phyloP scores from a whole-genome alignment of 2,797 vertebrate genomes.

The Lates japonicus region DNA sequence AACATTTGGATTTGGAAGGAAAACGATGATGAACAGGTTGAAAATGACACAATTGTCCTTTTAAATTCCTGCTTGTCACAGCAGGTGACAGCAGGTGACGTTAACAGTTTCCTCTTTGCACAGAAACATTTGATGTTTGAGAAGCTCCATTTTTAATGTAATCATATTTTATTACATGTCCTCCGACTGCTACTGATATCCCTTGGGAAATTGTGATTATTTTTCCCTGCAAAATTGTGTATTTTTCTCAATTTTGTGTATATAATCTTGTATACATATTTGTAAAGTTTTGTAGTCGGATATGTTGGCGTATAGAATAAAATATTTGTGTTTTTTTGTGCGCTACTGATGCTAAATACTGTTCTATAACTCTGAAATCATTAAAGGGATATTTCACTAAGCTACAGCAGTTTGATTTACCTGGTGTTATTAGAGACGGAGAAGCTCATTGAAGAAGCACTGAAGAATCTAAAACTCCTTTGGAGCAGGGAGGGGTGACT shows the following conservation, averaged over 20 bases:
- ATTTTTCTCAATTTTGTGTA: constrained; percentile 71
- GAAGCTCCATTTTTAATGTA: constrained; percentile 34
- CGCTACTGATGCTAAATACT: constrained; percentile 43
- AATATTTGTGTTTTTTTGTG: constrained; percentile 52
- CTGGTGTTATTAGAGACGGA: background rate
- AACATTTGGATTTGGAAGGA: background rate
- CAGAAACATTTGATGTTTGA: constrained; percentile 31
- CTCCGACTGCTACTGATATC: constrained; percentile 25
- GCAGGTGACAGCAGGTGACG: background rate
- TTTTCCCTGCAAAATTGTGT: constrained; percentile 41
- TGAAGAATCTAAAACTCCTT: no score
- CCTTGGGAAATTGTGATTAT: constrained; percentile 31
- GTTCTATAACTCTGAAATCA: constrained; percentile 40
- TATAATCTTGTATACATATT: constrained; percentile 79
- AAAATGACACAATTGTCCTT: background rate
- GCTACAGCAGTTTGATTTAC: background rate
- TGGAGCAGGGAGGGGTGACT: no score
- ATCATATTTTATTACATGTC: constrained; percentile 35
- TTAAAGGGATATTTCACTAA: constrained; percentile 70
- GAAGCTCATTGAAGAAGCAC: no score
- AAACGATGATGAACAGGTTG: background rate
- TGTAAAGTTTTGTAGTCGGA: constrained; percentile 81
- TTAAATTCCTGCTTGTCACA: background rate
- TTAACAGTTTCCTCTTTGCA: constrained; percentile 13
- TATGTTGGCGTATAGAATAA: constrained; percentile 45